Evolutionary conservation across 2,888 invertebrate species (phyloP).

Genomic region (Eurytoma californica): DNA sequence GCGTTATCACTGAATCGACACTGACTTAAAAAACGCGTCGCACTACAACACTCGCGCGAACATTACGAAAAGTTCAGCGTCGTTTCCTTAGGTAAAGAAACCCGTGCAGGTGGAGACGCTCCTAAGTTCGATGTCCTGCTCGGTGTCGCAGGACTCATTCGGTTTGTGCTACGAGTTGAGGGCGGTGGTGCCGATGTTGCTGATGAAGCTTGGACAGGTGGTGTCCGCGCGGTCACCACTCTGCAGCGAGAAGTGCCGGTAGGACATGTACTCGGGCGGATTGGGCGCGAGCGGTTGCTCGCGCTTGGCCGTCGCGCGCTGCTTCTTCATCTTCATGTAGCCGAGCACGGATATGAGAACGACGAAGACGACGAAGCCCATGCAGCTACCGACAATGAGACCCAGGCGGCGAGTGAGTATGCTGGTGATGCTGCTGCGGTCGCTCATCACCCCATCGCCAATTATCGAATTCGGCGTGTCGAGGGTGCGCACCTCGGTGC

Average conservation of each 20-base stretch:
- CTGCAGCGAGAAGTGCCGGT: conserved; percentile 84
- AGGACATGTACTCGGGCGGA: conserved; percentile 88
- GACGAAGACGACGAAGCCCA: conserved; percentile 91
- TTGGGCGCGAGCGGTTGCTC: conserved; percentile 79
- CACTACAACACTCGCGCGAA: neutral
- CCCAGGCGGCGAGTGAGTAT: conserved; percentile 89
- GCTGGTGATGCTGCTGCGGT: conserved; percentile 83
- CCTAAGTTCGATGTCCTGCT: conserved; percentile 70
- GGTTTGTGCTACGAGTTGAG: conserved; percentile 72
- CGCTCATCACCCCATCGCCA: conserved; percentile 78
- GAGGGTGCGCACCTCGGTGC: conserved; percentile 86
- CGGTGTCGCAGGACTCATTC: conserved; percentile 51
- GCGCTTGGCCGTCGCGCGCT: conserved; percentile 84
- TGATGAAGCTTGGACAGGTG: conserved; percentile 72
- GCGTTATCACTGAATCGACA: neutral
- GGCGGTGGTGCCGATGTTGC: conserved; percentile 70
- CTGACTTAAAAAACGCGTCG: neutral
- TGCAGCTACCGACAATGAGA: conserved; percentile 89
- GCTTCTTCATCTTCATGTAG: conserved; percentile 90
- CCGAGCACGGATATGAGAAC: conserved; percentile 88
- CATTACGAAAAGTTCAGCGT: neutral
- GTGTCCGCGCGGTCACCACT: conserved; percentile 78
- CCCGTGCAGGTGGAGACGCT: conserved; percentile 57
- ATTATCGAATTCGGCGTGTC: conserved; percentile 82
- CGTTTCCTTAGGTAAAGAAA: conserved; percentile 24